phyloP scores from a whole-genome alignment of 2,797 vertebrate species.

The Antrozous pallidus region DNA sequence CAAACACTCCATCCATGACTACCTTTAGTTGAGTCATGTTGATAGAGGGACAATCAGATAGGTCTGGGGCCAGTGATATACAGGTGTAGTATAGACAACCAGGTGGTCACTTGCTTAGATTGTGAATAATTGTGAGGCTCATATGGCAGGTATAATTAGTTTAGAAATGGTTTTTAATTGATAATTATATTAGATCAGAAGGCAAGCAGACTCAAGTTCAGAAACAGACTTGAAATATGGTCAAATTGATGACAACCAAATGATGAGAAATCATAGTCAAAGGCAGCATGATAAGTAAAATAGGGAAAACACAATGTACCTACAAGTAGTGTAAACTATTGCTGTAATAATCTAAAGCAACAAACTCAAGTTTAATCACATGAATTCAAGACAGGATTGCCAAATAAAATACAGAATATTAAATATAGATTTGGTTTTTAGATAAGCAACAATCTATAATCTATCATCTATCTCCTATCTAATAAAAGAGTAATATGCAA shows the following conservation, averaged over 20 bases:
- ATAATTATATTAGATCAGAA: background rate
- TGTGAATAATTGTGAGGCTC: background rate
- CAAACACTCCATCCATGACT: background rate
- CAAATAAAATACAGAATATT: background rate
- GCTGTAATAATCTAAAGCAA: background rate
- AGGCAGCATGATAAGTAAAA: background rate
- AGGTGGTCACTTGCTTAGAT: background rate
- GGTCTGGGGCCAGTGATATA: background rate
- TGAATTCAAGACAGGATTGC: background rate
- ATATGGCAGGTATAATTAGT: background rate
- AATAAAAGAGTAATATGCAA: no score
- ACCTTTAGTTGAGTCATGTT: background rate
- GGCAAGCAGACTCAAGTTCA: background rate
- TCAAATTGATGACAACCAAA: background rate
- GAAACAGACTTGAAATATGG: background rate
- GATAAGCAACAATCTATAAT: background rate
- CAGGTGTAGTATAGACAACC: background rate
- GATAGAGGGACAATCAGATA: background rate
- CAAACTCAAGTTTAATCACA: background rate
- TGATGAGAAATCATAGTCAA: background rate
- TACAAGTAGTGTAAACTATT: background rate
- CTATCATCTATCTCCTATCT: no score
- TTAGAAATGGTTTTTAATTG: no score
- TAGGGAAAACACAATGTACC: background rate
- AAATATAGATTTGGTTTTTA: constrained; percentile 32